A percentile compares a stretch with the other conserved stretches of the same genome.
Evolutionary conservation across 2,888 invertebrate genomes (phyloP).

Genomic region (Siphlonurus alternatus): DNA sequence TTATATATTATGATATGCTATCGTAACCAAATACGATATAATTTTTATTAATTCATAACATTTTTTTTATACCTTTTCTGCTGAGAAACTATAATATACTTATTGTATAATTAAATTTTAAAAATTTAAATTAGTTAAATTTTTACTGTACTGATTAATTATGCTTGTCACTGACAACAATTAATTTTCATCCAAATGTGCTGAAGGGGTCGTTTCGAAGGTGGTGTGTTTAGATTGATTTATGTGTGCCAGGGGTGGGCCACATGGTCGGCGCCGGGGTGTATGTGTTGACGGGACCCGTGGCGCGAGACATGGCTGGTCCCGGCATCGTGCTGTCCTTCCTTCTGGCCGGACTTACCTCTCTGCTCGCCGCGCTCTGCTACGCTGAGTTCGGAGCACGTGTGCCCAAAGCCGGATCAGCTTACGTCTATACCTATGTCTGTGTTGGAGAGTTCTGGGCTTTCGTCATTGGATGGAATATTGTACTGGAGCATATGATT

Average conservation of each 20-base stretch:
- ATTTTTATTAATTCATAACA: no score
- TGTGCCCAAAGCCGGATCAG: slow-evolving; percentile 80
- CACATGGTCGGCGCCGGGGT: slow-evolving; percentile 94
- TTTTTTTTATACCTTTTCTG: no score
- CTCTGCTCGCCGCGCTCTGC: slow-evolving; percentile 63
- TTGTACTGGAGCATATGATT: slow-evolving; percentile 77
- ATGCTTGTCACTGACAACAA: no score
- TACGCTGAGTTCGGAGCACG: slow-evolving; percentile 82
- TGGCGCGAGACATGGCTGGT: slow-evolving; percentile 63
- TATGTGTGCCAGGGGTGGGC: slow-evolving; percentile 81
- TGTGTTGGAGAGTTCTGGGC: slow-evolving; percentile 89
- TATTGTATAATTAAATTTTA: no score
- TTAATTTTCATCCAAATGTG: no score
- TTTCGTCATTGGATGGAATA: slow-evolving; percentile 90
- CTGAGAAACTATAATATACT: no score
- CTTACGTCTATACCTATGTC: slow-evolving; percentile 86
- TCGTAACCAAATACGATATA: no score
- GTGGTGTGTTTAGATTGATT: no score
- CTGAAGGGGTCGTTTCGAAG: no score
- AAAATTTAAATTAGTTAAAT: no score
- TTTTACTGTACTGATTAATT: no score
- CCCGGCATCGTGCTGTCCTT: slow-evolving; percentile 58
- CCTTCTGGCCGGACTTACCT: slow-evolving; percentile 64
- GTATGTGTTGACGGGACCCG: slow-evolving; percentile 76
- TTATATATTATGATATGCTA: no score